A percentile compares a stretch with the other conserved stretches of the same genome.
Evolutionary conservation across 2,113 vertebrate species (phyloP).

Genomic region (Stictonetta naevosa): DNA sequence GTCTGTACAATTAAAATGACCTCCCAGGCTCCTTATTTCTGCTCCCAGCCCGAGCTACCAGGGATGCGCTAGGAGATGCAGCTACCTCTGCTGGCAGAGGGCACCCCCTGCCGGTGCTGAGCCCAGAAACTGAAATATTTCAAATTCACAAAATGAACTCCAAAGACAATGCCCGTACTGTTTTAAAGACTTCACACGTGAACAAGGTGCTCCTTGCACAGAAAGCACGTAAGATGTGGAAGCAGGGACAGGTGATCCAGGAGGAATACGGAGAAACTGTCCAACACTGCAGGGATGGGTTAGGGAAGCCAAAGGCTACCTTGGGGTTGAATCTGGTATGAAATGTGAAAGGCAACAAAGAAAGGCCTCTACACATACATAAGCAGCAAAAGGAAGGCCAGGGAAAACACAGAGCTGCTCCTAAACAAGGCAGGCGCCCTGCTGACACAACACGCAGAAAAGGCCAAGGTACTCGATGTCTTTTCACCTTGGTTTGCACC

Average conservation of each 20-base stretch:
- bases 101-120: neutral
- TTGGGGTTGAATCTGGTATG: neutral
- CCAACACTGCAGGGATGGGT: neutral
- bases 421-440: accelerated
- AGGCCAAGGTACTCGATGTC: neutral
- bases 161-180: neutral
- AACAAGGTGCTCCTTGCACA: neutral
- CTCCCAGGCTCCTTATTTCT: neutral
- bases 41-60: neutral
- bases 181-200: accelerated
- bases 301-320: neutral
- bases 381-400: neutral
- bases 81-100: neutral
- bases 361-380: neutral
- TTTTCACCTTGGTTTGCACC: neutral
- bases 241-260: accelerated
- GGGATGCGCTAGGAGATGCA: neutral
- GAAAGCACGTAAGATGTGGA: neutral
- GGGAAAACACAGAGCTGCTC: neutral
- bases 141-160: neutral
- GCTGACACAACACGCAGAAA: neutral
- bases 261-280: neutral
- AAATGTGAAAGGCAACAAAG: neutral
- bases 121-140: neutral
- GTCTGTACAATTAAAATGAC: accelerated